These are phyloP conservation scores for Phorcus lineatus DNA, from an alignment of 2,888 invertebrate species.

Conservation along the genomic window DNA sequence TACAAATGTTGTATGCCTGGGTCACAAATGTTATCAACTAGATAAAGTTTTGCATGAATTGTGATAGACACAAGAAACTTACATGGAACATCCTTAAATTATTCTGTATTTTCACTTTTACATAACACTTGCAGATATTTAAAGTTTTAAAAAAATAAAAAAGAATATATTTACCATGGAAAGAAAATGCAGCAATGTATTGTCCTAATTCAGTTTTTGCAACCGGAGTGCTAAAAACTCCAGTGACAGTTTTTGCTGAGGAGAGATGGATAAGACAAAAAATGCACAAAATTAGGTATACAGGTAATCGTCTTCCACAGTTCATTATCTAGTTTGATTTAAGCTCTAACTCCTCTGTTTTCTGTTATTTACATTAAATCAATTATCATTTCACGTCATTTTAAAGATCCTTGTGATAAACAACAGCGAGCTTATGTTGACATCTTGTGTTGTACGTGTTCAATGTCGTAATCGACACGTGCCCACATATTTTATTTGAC, in stretches of 20 bases:
- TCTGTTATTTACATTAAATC: background rate
- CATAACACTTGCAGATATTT: too few relatives aligned
- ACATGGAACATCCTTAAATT: too few relatives aligned
- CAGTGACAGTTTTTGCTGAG: constrained; percentile 56
- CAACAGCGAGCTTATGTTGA: background rate
- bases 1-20: too few relatives aligned
- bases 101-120: too few relatives aligned
- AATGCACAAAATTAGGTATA: background rate
- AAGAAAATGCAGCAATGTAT: constrained; percentile 68
- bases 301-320: background rate
- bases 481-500: background rate
- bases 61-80: too few relatives aligned
- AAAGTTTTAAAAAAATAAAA: background rate
- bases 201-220: constrained; percentile 61
- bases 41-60: too few relatives aligned
- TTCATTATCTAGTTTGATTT: constrained; percentile 7
- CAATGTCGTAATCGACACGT: constrained; percentile 25
- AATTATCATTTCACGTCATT: background rate
- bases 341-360: background rate
- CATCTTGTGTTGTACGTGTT: background rate
- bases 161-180: constrained; percentile 66
- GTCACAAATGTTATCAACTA: too few relatives aligned
- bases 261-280: background rate
- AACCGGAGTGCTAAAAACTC: constrained; percentile 51
- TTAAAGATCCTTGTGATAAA: background rate